Evolutionary conservation across 92 coral and sea anemone species (phyloP).

Genomic region (Umimayanthus chanpuru): DNA sequence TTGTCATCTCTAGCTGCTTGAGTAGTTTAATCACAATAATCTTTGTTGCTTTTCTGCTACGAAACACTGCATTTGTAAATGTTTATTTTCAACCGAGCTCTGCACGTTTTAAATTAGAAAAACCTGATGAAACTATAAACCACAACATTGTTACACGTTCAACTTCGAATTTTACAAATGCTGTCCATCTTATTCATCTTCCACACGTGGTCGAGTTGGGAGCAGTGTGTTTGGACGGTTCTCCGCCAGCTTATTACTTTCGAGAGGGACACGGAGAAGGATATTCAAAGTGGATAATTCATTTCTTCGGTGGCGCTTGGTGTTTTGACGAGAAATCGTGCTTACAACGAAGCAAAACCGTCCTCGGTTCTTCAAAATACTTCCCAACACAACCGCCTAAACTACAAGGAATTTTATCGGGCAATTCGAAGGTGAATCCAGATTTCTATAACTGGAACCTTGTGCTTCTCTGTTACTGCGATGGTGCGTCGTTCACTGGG

Average conservation of each 20-base stretch:
- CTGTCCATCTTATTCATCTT: conserved; percentile 40
- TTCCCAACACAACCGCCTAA: conserved; percentile 81
- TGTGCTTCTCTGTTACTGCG: conserved; percentile 81
- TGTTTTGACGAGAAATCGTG: conserved; percentile 86
- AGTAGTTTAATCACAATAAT: conserved; percentile 72
- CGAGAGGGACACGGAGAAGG: conserved; percentile 78
- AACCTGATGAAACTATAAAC: background rate
- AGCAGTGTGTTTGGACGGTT: conserved; percentile 88
- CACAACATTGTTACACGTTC: conserved; percentile 20
- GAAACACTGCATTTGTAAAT: conserved; percentile 86
- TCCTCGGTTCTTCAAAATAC: conserved; percentile 73
- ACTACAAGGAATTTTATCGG: conserved; percentile 83
- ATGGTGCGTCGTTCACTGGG: conserved; percentile 88
- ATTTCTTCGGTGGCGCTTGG: conserved; percentile 95
- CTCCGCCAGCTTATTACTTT: conserved; percentile 85
- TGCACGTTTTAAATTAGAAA: conserved; percentile 9
- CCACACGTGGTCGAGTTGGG: conserved; percentile 68
- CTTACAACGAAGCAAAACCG: conserved; percentile 80
- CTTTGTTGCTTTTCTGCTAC: conserved; percentile 76
- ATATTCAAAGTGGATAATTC: conserved; percentile 74
- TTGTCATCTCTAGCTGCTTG: conserved; percentile 70
- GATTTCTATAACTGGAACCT: conserved; percentile 86
- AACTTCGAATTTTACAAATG: background rate
- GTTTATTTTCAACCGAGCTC: conserved; percentile 61
- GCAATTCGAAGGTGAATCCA: conserved; percentile 65